These are phyloP conservation scores for Pungitius pungitius DNA, from an alignment of 2,113 vertebrate species.

Conservation along the genomic window DNA sequence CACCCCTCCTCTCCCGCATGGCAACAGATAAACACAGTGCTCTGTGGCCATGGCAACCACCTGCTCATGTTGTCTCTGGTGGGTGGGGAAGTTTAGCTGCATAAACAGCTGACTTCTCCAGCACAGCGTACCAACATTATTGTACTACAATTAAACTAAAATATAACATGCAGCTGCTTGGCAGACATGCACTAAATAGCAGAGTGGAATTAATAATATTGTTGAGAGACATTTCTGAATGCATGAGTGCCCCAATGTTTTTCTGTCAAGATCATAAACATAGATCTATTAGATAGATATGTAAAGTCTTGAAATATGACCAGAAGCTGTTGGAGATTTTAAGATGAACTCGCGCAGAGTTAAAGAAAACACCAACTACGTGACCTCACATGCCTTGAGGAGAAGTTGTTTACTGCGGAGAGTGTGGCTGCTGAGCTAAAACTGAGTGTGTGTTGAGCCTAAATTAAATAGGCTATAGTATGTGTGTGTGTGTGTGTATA, in stretches of 20 bases:
- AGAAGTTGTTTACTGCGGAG: constrained; percentile 6
- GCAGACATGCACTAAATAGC: neutral
- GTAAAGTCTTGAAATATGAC: neutral
- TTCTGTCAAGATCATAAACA: neutral
- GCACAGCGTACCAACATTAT: constrained; percentile 31
- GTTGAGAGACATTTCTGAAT: constrained; percentile 17
- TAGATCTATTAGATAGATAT: neutral
- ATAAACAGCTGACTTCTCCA: constrained; percentile 55
- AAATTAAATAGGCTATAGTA: neutral
- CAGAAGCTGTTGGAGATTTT: neutral
- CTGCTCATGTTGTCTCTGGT: constrained; percentile 53
- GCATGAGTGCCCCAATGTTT: neutral
- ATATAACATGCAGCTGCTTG: constrained; percentile 33
- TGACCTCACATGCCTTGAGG: constrained; percentile 12
- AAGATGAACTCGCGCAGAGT: neutral
- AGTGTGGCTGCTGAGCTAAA: constrained; percentile 4
- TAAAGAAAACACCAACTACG: neutral
- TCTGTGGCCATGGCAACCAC: constrained; percentile 65
- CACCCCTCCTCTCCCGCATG: constrained; percentile 23
- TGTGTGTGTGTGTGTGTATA: too few relatives aligned
- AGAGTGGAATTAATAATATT: neutral
- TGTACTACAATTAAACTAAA: constrained; percentile 18
- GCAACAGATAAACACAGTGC: constrained; percentile 72
- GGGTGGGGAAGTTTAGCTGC: constrained; percentile 41
- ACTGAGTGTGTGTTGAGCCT: neutral